Conservation (phyloP, 2,113 vertebrate genomes). For the Poeciliopsis turrubarensis region DNA sequence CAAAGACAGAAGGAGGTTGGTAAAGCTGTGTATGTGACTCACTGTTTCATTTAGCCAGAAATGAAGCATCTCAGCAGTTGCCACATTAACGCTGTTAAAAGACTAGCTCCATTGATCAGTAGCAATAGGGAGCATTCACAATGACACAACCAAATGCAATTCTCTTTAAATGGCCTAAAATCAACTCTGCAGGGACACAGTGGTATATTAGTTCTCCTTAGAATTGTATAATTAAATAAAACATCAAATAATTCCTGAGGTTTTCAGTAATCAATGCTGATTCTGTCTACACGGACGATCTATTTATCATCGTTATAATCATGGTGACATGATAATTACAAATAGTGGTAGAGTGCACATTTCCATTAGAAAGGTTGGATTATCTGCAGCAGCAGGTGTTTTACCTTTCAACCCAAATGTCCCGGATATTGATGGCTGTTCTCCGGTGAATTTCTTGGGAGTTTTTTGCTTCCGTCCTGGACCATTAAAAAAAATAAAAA, state of each 20-base stretch:
- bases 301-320: background rate
- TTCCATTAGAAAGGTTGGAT: background rate
- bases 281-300: background rate
- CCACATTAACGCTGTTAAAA: conserved; percentile 42
- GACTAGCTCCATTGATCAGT: conserved; percentile 44
- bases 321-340: background rate
- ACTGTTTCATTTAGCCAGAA: conserved; percentile 49
- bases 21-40: conserved; percentile 40
- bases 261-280: conserved; percentile 21
- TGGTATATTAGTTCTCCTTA: background rate
- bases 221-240: conserved; percentile 26
- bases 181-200: background rate
- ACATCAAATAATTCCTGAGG: conserved; percentile 15
- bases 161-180: conserved; percentile 1
- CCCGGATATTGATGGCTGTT: conserved; percentile 96
- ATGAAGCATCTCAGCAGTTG: conserved; percentile 61
- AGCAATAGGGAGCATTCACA: conserved; percentile 20
- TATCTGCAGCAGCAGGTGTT: background rate
- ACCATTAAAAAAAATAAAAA: conserved; percentile 81
- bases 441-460: conserved; percentile 98
- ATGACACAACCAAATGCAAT: background rate
- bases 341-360: background rate
- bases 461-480: conserved; percentile 99
- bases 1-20: conserved; percentile 6
- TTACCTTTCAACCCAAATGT: conserved; percentile 97